Conservation (phyloP, 2,113 vertebrate species). For the Haemorhous mexicanus region DNA sequence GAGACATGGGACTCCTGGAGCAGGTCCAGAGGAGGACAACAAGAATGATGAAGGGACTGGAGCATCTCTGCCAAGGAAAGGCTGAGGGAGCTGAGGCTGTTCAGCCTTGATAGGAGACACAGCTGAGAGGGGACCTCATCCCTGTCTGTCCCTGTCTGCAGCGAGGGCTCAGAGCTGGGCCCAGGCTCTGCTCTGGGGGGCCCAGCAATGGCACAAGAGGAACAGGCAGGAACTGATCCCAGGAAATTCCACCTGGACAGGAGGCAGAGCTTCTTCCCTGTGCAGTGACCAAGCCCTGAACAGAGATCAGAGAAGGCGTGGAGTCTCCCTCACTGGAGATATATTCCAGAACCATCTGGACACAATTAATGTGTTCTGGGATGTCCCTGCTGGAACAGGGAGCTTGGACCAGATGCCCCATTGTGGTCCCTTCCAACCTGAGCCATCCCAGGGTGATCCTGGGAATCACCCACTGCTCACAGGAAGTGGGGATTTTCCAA, state of each 20-base stretch:
- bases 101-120: not conserved
- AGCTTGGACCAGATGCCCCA: not conserved
- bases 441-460: not conserved
- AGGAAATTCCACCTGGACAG: not conserved
- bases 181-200: not conserved
- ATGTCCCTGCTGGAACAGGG: not conserved
- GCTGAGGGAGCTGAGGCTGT: not conserved
- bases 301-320: not conserved
- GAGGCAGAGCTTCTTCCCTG: not conserved
- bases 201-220: not conserved
- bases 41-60: not conserved
- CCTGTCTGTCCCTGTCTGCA: not conserved
- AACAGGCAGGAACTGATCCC: not conserved
- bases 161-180: not conserved
- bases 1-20: not conserved
- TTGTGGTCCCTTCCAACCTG: not conserved
- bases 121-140: not conserved
- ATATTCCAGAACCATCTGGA: not conserved
- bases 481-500: accelerated
- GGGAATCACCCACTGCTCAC: not conserved
- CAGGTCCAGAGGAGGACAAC: not conserved
- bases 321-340: not conserved
- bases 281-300: not conserved
- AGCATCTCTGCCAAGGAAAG: not conserved
- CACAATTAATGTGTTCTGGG: not conserved